These are phyloP conservation scores for Lycopodina hypogea DNA, from an alignment of 37 sponge, comb jelly and placozoan genomes.

Conservation along the genomic window DNA sequence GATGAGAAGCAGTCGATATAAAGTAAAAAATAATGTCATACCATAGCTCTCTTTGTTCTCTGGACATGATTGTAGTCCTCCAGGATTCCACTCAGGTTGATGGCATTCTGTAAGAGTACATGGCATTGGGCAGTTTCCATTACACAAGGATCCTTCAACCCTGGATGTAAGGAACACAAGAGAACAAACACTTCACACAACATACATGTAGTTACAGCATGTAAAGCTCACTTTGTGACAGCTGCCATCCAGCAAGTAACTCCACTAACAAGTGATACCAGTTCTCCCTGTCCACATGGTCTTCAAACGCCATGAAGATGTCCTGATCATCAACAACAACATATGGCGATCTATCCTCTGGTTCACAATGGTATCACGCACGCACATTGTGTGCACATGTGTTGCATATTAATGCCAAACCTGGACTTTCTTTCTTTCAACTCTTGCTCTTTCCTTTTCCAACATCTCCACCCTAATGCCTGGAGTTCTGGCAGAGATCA, in stretches of 20 bases:
- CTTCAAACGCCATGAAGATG: constrained; percentile 18
- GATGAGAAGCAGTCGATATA: constrained; percentile 6
- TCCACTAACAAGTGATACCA: constrained; percentile 45
- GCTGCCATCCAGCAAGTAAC: constrained; percentile 32
- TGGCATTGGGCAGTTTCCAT: constrained; percentile 43
- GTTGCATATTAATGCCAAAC: background rate
- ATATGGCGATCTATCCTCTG: background rate
- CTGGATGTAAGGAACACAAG: background rate
- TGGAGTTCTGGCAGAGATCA: constrained; percentile 25
- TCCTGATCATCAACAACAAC: too few relatives aligned
- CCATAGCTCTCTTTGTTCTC: background rate
- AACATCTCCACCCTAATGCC: constrained; percentile 34
- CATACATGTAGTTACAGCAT: background rate
- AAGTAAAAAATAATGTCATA: too few relatives aligned
- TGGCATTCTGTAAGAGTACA: constrained; percentile 34
- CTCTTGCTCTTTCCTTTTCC: background rate
- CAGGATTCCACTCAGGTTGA: constrained; percentile 35
- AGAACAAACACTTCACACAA: background rate
- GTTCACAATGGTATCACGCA: background rate
- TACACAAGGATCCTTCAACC: constrained; percentile 21
- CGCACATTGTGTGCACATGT: background rate
- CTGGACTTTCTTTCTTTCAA: background rate
- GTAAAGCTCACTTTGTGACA: constrained; percentile 10
- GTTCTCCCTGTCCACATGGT: constrained; percentile 19
- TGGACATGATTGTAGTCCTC: constrained; percentile 13